Base-by-base conservation (phyloP, 1,140 invertebrate genomes). In the Brachionus angularis region DNA sequence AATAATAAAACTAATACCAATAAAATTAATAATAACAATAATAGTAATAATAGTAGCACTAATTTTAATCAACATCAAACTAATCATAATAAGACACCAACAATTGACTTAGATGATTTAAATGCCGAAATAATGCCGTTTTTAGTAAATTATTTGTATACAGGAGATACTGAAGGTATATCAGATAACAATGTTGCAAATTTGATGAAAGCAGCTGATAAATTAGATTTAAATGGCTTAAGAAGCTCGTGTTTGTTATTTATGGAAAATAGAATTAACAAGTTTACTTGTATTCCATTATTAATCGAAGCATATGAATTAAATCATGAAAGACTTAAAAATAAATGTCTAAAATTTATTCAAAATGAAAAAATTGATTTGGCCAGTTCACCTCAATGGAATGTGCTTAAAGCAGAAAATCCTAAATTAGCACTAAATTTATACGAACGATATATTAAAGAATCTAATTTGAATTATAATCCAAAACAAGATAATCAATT, bases 391-490 rank as follows among this genome's bases (percentile, higher is more conserved):
- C 23, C 62, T 29, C 62, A 67, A 46, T 67, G 62, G 62, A 47
- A 10, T 8, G 42, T 47, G 18, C 47, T 67, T 25, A 67, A 67
- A 47, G 36, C 27, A 21, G 62, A 67, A 67, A 67, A 67, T 36
- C 62, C 62, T 18, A 67, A 67, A 47, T 36, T 67, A n/a, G 62
- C 62, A 27, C 25, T 67, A 18, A 47, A 21, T 47, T 33, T 67
- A 29, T 67, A 67, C 31, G 62, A 67, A 47, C 21, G 62, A 10
- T 67, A 67, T 67, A 27, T 67, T 4, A 67, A 67, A 36, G 62
- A 67, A 36, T 33, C 27, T 18, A 55, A 31, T 55, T n/a, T 34
- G 21, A 14, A 14, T 42, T 14, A 42, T 42, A 14, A 5, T 42
- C 16, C 14, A 42, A 14, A n/a, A n/a, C n/a, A n/a, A n/a, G n/a